Percentiles rank a stretch among this genome's conserved stretches.
Conservation (phyloP, 2,113 vertebrate species). For the Phyllostomus discolor region DNA sequence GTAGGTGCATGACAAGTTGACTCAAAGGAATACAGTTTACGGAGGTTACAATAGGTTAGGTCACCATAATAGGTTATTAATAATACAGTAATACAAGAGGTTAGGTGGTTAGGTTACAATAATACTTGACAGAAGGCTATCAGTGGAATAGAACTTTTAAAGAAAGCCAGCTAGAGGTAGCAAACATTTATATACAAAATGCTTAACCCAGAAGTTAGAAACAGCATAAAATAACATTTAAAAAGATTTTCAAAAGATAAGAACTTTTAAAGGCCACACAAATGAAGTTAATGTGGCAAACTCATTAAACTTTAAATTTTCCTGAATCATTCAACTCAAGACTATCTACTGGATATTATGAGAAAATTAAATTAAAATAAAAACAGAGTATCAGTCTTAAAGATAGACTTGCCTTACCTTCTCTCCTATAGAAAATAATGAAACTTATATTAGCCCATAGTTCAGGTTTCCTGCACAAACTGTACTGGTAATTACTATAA, state of each 20-base stretch:
- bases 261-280: not conserved
- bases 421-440: conserved; percentile 36
- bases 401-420: not conserved
- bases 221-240: not conserved
- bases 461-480: conserved; percentile 32
- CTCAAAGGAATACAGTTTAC: not conserved
- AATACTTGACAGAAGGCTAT: not conserved
- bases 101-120: no score
- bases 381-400: not conserved
- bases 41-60: not conserved
- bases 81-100: no score
- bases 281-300: not conserved
- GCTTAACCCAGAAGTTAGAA: not conserved
- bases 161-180: not conserved
- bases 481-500: conserved; percentile 28
- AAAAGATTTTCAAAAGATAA: not conserved
- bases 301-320: not conserved
- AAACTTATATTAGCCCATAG: conserved; percentile 58
- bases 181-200: not conserved
- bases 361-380: not conserved
- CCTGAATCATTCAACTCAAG: not conserved
- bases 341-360: not conserved
- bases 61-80: no score
- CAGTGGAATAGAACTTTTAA: not conserved
- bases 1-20: not conserved